Percentiles rank a stretch among this genome's conserved stretches.
These are phyloP conservation scores for Cheiracanthium punctorium DNA, from an alignment of 2,888 invertebrate genomes.

Conservation along the genomic window DNA sequence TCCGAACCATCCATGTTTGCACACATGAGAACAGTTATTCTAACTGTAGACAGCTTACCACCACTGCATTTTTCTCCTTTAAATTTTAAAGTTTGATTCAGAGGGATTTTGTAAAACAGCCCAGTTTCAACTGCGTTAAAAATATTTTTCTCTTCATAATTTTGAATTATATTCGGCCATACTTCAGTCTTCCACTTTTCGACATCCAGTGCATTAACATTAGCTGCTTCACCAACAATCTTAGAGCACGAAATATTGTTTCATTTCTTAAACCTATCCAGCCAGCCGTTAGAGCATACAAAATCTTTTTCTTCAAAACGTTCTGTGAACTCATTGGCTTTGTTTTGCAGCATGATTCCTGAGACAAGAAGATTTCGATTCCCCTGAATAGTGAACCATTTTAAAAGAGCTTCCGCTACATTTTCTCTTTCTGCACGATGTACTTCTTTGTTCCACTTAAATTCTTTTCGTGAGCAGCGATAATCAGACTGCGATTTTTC, in stretches of 20 bases:
- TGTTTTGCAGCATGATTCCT: not conserved
- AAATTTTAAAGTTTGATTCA: constrained; percentile 13
- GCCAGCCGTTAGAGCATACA: not conserved
- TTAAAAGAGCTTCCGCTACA: constrained; percentile 1
- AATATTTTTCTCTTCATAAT: constrained; percentile 3
- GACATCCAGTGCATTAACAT: not conserved
- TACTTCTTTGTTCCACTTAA: not conserved
- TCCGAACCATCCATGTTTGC: not conserved
- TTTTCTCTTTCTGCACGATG: not conserved
- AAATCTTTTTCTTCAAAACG: no score
- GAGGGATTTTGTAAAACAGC: not conserved
- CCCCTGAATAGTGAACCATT: not conserved
- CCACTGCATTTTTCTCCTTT: not conserved
- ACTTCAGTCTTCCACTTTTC: not conserved
- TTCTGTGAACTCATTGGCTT: not conserved
- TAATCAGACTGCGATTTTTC: no score
- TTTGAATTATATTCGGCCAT: not conserved
- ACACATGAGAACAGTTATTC: constrained; percentile 10
- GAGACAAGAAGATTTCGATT: not conserved
- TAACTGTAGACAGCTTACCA: not conserved
- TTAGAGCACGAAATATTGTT: not conserved
- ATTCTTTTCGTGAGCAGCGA: no score
- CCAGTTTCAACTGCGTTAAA: constrained; percentile 10
- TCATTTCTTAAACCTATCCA: not conserved
- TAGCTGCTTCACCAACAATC: not conserved